A percentile compares a stretch with the other conserved stretches of the same genome.
These are phyloP conservation scores for Drosophila melanica DNA, from an alignment of 1,140 invertebrate genomes.

Conservation along the genomic window DNA sequence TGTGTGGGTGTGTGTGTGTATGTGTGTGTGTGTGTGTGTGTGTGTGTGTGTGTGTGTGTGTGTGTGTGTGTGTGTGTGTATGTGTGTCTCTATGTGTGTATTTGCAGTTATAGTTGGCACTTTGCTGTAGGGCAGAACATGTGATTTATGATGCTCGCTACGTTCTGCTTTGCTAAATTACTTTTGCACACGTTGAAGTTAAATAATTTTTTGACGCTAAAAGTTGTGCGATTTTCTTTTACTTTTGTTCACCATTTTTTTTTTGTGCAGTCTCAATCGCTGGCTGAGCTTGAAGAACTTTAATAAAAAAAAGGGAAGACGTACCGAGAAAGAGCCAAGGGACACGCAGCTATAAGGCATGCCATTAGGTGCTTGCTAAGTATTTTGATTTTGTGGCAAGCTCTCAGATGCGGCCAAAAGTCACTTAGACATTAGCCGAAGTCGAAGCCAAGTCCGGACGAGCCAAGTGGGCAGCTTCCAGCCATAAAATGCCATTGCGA, in stretches of 20 bases:
- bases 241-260: background rate
- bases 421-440: slow-evolving; percentile 43
- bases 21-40: slow-evolving; percentile 45
- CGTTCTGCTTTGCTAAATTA: slow-evolving; percentile 70
- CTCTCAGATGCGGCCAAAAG: slow-evolving; percentile 26
- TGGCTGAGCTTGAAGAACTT: slow-evolving; percentile 44
- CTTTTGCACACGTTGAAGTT: slow-evolving; percentile 61
- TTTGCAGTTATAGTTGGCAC: slow-evolving; percentile 66
- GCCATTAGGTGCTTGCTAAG: slow-evolving; percentile 38
- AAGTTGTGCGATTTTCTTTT: slow-evolving; percentile 33
- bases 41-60: background rate
- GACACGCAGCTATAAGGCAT: slow-evolving; percentile 29
- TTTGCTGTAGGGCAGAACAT: slow-evolving; percentile 53
- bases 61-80: background rate
- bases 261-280: slow-evolving; percentile 48
- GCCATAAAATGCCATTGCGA: slow-evolving; percentile 39
- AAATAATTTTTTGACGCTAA: slow-evolving; percentile 44
- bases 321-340: background rate
- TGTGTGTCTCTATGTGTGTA: slow-evolving; percentile 46
- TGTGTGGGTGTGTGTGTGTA: slow-evolving; percentile 11
- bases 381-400: slow-evolving; percentile 47
- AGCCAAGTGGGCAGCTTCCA: slow-evolving; percentile 11
- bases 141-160: slow-evolving; percentile 74
- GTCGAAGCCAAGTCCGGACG: background rate
- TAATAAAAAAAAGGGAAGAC: slow-evolving; percentile 36